Evolutionary conservation across 2,888 invertebrate genomes (phyloP), one percentile per base, ranked within the genome.

Genomic region (Drosophila borealis): DNA sequence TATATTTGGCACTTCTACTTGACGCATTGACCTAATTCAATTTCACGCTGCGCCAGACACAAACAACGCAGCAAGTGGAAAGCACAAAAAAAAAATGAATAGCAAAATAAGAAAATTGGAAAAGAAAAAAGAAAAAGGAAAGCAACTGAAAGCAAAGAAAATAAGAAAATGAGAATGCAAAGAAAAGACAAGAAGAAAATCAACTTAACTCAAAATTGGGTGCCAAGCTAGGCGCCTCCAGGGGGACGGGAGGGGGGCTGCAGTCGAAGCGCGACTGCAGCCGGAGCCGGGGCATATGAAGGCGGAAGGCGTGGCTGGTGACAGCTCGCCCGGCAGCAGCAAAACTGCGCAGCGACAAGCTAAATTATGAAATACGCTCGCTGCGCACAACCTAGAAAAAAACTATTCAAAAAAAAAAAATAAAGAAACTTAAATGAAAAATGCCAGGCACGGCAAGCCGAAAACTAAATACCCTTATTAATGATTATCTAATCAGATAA

Each of bases 21-120:
- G 78, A 80, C 77, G 86, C 82, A 82, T 85, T 83, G 82, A 83
- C 82, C 86, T 76, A 83, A 83, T 83, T 83, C 82, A 76, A 83
- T 83, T 83, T 86, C 86, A 86, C 74, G 83, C 86, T 82, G 76
- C 66, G 70, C 80, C 80, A 78, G 57, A 74, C 78, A 70, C 74
- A 78, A 66, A 74, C 55, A 74, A 54, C 29, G 54, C 56, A 41
- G 57, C 49, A 64, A 71, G 67, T 51, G 60, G n/a, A 33, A 49
- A 19, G 19, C 17, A 19, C 29, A 51, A 21, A 14, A 36, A 53
- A 25, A 25, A 25, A 25, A 21, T 4, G 4, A 21, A 25, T 1
- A 21, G 21, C 4, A 25, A 57, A 55, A 37, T 29, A 33, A 46
- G n/a, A 48, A 44, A 19, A 37, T 10, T 1, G 33, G 25, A n/a